These are phyloP conservation scores for Mnemiopsis leidyi DNA, from an alignment of 37 sponge, comb jelly and placozoan genomes.

Conservation along the genomic window DNA sequence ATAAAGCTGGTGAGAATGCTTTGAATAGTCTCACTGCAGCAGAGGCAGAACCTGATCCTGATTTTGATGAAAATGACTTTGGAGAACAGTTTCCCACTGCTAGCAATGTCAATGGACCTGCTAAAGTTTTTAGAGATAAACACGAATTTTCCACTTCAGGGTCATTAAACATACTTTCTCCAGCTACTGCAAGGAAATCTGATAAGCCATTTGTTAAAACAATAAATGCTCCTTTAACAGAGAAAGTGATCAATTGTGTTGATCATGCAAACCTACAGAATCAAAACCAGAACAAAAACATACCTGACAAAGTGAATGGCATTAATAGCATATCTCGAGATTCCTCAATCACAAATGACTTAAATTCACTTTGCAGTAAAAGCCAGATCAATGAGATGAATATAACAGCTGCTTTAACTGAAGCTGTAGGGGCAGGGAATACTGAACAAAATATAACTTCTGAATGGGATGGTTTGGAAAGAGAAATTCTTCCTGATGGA, in stretches of 20 bases:
- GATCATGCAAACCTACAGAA: slow-evolving; percentile 9
- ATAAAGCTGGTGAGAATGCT: slow-evolving; percentile 26
- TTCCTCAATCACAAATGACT: slow-evolving; percentile 32
- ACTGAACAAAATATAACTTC: background rate
- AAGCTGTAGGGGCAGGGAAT: background rate
- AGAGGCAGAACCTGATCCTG: background rate
- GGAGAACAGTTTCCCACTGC: background rate
- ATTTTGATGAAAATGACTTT: slow-evolving; percentile 5
- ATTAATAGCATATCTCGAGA: slow-evolving; percentile 21
- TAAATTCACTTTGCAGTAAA: background rate
- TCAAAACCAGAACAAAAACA: background rate
- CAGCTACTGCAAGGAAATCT: background rate
- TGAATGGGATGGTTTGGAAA: slow-evolving; percentile 53
- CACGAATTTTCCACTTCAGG: background rate
- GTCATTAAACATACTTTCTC: background rate
- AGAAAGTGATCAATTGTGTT: slow-evolving; percentile 25
- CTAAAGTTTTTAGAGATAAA: background rate
- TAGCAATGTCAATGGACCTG: background rate
- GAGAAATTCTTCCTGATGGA: background rate
- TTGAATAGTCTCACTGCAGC: background rate
- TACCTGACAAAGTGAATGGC: background rate
- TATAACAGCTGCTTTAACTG: background rate
- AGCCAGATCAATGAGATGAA: slow-evolving; percentile 13
- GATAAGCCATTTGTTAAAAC: background rate
- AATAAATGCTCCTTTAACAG: background rate